Evolutionary conservation across 2,113 vertebrate species (phyloP), one percentile per base, ranked within the genome.

Genomic region (Trogon surrucura): DNA sequence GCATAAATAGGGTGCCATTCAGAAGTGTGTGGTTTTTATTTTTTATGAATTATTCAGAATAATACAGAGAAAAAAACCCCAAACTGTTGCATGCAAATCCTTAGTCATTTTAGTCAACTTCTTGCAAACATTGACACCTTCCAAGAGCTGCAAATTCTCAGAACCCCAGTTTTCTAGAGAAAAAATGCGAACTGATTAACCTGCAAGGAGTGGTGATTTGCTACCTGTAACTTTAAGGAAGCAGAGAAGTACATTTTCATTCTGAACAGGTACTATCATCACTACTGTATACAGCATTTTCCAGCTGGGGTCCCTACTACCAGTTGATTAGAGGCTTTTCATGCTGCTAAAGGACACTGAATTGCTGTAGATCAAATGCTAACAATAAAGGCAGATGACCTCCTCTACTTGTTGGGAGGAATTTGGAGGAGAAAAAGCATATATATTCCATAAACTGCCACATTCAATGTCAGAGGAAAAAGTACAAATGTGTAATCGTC

Each of bases 341-440:
- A 27, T 95, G 74, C 78, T 89, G 88, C 89, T 92, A 84, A 89
- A 95, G 87, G 78, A 95, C 88, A 91, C 47, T 38, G 78, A 95
- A 94, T 82, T 91, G 77, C 77, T 93, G 66, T 38, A 95, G 91
- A 95, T 93, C 85, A 97, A 95, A 94, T 88, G 81, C 57, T 87
- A 81, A 47, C 69, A 73, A 77, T 80, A 85, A 92, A 92, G 20
- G 77, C 70, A 72, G 75, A 44, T 36, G 72, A 93, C 77, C 85
- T 88, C 66, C 51, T 89, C 70, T 78, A 82, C 85, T 93, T 79
- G 69, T 23, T 71, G 75, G 64, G 80, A 82, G 70, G 83, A 94
- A 89, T 89, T 75, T 70, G 82, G 62, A 95, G 89, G 58, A 91
- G 30, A 44, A 58, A 88, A 95, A 95, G 70, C 29, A 36, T 23